Evolutionary conservation across 2,113 vertebrate genomes (phyloP).

Genomic region (Harpagus bidentatus): DNA sequence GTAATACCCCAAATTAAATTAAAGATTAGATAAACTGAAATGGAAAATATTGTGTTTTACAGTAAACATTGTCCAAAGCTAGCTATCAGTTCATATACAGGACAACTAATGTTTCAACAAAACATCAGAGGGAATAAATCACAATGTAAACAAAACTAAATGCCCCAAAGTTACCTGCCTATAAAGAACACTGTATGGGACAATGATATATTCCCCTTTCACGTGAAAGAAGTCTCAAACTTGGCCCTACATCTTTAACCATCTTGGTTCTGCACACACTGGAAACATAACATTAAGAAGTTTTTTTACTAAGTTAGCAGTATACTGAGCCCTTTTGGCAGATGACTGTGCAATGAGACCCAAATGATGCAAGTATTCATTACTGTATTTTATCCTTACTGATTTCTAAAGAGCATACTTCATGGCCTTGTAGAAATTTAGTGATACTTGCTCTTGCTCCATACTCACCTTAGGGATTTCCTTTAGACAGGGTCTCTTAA

Average conservation of each 20-base stretch:
- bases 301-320: neutral
- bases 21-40: neutral
- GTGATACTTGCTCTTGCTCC: neutral
- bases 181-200: neutral
- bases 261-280: neutral
- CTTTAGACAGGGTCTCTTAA: neutral
- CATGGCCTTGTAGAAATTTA: neutral
- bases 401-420: neutral
- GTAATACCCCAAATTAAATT: neutral
- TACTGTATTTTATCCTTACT: neutral
- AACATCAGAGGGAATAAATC: neutral
- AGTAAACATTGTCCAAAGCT: neutral
- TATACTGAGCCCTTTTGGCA: neutral
- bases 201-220: neutral
- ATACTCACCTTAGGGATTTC: neutral
- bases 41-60: neutral
- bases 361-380: neutral
- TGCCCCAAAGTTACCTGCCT: neutral
- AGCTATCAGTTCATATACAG: neutral
- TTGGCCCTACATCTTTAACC: neutral
- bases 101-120: neutral
- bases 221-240: neutral
- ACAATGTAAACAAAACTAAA: neutral
- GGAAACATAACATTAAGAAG: neutral
- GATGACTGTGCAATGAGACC: neutral